Conservation (phyloP, 2,888 invertebrate genomes). For the Pseudolycoriella hygida region DNA sequence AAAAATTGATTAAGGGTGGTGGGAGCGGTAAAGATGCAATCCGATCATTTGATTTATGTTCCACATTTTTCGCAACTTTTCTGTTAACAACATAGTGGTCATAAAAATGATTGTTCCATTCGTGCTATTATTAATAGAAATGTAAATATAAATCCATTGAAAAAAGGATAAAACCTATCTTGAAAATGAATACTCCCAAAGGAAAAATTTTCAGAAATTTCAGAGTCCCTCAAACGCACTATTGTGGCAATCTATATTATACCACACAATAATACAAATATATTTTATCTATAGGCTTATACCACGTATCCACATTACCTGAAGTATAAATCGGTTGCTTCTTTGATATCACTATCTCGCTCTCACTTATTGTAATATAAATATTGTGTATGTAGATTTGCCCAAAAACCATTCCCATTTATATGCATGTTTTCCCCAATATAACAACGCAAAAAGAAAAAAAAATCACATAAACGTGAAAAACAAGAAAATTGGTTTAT, state of each 20-base stretch:
- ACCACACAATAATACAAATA: not conserved
- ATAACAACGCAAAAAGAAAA: not conserved
- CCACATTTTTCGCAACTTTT: too few relatives aligned
- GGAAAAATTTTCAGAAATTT: constrained; percentile 5
- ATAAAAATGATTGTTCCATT: too few relatives aligned
- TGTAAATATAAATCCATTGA: too few relatives aligned
- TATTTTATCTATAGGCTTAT: not conserved
- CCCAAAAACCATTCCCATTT: not conserved
- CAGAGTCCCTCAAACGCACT: constrained; percentile 6
- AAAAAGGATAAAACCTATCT: not conserved
- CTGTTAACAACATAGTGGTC: too few relatives aligned
- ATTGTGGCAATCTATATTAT: constrained; percentile 4
- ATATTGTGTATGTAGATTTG: not conserved
- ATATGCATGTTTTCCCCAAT: not conserved
- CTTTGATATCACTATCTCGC: too few relatives aligned
- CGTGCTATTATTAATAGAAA: too few relatives aligned
- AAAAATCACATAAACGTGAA: not conserved
- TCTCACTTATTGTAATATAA: too few relatives aligned
- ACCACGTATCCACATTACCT: not conserved
- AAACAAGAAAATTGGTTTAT: constrained; percentile 6
- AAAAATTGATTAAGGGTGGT: too few relatives aligned
- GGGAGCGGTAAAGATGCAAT: too few relatives aligned
- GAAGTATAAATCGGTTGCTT: not conserved
- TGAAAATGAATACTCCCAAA: constrained; percentile 2
- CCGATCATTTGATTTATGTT: too few relatives aligned